Evolutionary conservation across 2,797 vertebrate species (phyloP).

Genomic region (Aeoliscus strigatus): DNA sequence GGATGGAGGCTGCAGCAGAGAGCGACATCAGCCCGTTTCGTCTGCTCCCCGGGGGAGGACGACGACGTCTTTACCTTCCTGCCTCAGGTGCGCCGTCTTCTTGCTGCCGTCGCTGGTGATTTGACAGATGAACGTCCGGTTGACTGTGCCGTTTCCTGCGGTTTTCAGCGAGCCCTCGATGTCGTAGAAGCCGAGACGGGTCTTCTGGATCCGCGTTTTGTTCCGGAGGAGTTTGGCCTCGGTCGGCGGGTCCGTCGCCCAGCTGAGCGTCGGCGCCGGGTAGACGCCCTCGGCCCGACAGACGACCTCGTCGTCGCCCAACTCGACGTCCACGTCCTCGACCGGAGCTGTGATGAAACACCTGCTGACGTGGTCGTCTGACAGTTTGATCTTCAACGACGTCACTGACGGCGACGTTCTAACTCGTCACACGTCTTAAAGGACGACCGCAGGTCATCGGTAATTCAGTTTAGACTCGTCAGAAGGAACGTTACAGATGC

Average conservation of each 20-base stretch:
- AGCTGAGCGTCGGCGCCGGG: constrained; percentile 16
- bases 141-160: background rate
- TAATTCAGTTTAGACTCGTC: too few relatives aligned
- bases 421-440: background rate
- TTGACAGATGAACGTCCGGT: constrained; percentile 7
- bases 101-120: constrained; percentile 4
- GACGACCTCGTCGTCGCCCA: background rate
- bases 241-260: constrained; percentile 13
- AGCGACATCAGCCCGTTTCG: background rate
- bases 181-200: background rate
- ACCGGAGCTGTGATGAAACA: constrained; percentile 10
- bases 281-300: constrained; percentile 9
- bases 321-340: background rate
- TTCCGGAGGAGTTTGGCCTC: background rate
- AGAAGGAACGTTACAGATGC: too few relatives aligned
- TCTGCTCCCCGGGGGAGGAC: background rate
- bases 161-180: constrained; percentile 7
- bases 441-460: background rate
- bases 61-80: constrained; percentile 5
- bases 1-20: constrained; percentile 1
- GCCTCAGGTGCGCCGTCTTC: constrained; percentile 7
- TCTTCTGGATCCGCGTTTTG: constrained; percentile 1
- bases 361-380: too few relatives aligned
- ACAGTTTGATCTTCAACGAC: background rate
- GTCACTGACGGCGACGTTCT: too few relatives aligned